Conservation (phyloP, 2,113 vertebrate genomes). For the Nannobrachium achirus region DNA sequence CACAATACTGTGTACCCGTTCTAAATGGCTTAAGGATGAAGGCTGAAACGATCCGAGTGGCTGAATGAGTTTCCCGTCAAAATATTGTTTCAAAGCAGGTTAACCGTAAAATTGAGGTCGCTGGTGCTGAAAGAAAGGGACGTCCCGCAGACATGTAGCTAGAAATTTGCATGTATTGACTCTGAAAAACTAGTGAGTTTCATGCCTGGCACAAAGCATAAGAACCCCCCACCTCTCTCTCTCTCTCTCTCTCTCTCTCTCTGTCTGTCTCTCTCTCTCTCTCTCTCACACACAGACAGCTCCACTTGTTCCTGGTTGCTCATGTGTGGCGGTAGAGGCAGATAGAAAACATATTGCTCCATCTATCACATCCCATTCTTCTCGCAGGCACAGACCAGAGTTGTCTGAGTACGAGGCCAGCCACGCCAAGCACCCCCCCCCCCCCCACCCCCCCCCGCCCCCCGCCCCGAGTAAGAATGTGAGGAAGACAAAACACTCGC, state of each 20-base stretch:
- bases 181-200: slow-evolving; percentile 57
- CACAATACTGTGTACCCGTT: too few relatives aligned
- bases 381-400: slow-evolving; percentile 24
- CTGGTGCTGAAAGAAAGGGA: slow-evolving; percentile 65
- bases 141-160: slow-evolving; percentile 63
- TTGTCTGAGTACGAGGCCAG: slow-evolving; percentile 41
- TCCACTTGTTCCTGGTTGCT: slow-evolving; percentile 64
- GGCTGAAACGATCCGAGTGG: too few relatives aligned
- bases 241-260: slow-evolving; percentile 2
- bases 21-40: too few relatives aligned
- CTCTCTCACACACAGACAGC: slow-evolving; percentile 52
- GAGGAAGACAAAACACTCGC: slow-evolving; percentile 52
- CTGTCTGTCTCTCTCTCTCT: too few relatives aligned
- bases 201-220: slow-evolving; percentile 43
- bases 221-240: slow-evolving; percentile 15
- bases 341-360: slow-evolving; percentile 73
- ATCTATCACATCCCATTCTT: slow-evolving; percentile 72
- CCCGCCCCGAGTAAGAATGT: slow-evolving; percentile 38
- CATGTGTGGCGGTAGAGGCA: slow-evolving; percentile 66
- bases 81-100: slow-evolving; percentile 57
- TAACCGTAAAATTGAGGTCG: slow-evolving; percentile 60
- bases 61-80: slow-evolving; percentile 53
- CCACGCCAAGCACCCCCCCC: neutral
- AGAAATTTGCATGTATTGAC: slow-evolving; percentile 73
- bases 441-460: neutral